Evolutionary conservation across 1,140 invertebrate genomes (phyloP).

Genomic region (Brachystomella parvula): DNA sequence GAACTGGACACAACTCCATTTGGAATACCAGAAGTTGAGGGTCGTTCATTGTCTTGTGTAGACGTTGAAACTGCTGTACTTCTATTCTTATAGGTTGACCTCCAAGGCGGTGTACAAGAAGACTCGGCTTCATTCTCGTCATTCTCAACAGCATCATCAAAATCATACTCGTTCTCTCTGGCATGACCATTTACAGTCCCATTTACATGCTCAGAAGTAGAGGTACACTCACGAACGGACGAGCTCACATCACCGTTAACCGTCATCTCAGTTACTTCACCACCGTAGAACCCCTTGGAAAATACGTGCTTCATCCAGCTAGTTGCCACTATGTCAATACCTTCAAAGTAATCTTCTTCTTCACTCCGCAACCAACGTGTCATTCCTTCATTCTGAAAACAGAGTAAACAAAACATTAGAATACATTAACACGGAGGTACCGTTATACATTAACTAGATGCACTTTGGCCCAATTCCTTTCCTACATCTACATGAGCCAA

Average conservation of each 20-base stretch:
- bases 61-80: neutral
- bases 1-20: neutral
- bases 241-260: neutral
- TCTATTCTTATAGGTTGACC: neutral
- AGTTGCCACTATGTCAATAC: no score
- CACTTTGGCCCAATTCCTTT: no score
- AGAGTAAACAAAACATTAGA: no score
- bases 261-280: neutral
- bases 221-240: neutral
- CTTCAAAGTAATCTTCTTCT: no score
- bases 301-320: no score
- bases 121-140: neutral
- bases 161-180: constrained; percentile 1
- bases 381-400: no score
- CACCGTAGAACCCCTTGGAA: neutral
- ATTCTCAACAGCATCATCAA: neutral
- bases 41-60: neutral
- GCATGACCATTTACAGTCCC: neutral
- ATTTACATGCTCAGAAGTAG: neutral
- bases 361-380: no score
- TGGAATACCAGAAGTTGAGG: neutral
- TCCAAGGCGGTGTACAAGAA: neutral
- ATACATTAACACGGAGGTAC: no score
- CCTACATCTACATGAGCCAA: no score
- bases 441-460: no score